phyloP scores from a whole-genome alignment of 2,113 vertebrate species.

The Hymenochirus boettgeri region DNA sequence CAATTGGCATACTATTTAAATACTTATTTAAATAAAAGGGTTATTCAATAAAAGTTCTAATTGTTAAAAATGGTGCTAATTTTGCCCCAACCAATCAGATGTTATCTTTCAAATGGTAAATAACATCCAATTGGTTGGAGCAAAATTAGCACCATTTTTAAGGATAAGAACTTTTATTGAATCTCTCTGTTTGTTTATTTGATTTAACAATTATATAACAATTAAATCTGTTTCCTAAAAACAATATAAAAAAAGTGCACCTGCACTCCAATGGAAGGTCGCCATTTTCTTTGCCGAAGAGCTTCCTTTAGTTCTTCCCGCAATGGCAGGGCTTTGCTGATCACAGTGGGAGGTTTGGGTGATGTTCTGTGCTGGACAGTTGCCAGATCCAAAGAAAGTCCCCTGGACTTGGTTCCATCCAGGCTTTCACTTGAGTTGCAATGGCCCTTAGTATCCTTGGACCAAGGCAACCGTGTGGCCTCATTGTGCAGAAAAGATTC shows the following conservation, averaged over 20 bases:
- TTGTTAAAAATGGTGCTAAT: too few relatives aligned
- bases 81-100: too few relatives aligned
- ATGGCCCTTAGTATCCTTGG: conserved; percentile 68
- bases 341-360: conserved; percentile 75
- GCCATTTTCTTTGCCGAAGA: conserved; percentile 84
- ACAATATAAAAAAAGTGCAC: conserved; percentile 61
- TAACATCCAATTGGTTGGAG: too few relatives aligned
- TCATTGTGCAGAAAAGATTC: conserved; percentile 81
- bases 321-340: conserved; percentile 72
- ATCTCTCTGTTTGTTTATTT: too few relatives aligned
- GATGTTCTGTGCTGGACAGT: conserved; percentile 60
- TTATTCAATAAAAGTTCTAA: too few relatives aligned
- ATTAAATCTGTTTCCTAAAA: too few relatives aligned
- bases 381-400: conserved; percentile 66
- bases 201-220: too few relatives aligned
- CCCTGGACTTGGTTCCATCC: conserved; percentile 66
- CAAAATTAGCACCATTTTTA: too few relatives aligned
- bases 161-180: too few relatives aligned
- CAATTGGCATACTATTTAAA: too few relatives aligned
- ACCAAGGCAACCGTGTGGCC: conserved; percentile 62
- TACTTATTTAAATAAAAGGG: too few relatives aligned
- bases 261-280: conserved; percentile 93
- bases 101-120: too few relatives aligned
- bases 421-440: conserved; percentile 88
- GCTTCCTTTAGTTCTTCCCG: conserved; percentile 79